These are phyloP conservation scores for Halcyon chelicuti DNA, from an alignment of 2,797 vertebrate genomes.

Conservation along the genomic window DNA sequence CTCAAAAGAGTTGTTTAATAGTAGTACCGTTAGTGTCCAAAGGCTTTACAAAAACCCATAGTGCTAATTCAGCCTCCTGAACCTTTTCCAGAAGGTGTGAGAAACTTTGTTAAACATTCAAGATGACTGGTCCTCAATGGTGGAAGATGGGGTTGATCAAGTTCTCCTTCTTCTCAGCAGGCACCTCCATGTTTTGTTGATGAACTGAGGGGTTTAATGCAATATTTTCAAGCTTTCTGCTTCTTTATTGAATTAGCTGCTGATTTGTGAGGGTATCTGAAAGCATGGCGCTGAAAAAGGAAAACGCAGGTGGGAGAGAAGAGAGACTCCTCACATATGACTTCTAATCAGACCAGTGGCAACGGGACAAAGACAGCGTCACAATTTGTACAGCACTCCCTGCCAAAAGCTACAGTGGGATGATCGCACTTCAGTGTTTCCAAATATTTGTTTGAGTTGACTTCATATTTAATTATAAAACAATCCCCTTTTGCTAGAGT, in stretches of 20 bases:
- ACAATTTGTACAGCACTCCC: rapidly evolving
- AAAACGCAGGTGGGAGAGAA: not conserved
- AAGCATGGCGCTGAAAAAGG: not conserved
- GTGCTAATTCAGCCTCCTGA: not conserved
- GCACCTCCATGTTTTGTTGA: not conserved
- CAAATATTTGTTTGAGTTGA: conserved; percentile 24
- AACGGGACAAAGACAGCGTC: not conserved
- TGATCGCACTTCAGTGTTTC: not conserved
- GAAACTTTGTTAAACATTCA: not conserved
- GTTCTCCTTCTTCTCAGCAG: not conserved
- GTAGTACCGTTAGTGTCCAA: not conserved
- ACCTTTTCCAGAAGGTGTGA: not conserved
- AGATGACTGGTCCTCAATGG: not conserved
- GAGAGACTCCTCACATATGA: not conserved
- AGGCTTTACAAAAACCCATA: not conserved
- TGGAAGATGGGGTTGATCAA: not conserved
- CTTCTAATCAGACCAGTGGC: not conserved
- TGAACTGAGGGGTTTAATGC: not conserved
- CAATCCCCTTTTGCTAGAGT: not conserved
- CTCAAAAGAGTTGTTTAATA: not conserved
- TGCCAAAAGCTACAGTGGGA: not conserved
- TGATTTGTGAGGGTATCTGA: not conserved
- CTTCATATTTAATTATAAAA: conserved; percentile 22
- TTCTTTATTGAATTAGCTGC: not conserved
- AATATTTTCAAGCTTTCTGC: not conserved